A percentile compares a stretch with the other conserved stretches of the same genome.
Conservation (phyloP, 2,113 vertebrate species). For the Crotalus helleri region DNA sequence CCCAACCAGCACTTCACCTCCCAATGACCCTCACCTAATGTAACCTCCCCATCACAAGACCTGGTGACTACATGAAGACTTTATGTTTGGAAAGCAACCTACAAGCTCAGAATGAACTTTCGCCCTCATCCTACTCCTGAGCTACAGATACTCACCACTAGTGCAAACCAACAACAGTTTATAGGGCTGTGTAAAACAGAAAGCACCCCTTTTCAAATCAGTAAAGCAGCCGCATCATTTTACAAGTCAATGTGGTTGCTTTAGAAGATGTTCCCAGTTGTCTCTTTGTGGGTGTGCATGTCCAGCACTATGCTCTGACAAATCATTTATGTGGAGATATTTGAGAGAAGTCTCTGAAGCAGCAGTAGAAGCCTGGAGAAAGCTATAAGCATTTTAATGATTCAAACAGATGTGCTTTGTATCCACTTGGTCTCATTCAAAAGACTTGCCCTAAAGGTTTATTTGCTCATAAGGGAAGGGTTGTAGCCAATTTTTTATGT, state of each 20-base stretch:
- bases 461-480: not conserved
- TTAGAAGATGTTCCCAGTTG: not conserved
- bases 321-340: not conserved
- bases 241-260: not conserved
- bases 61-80: too few species aligned
- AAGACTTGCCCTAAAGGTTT: not conserved
- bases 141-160: too few species aligned
- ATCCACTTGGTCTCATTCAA: not conserved
- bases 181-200: not conserved
- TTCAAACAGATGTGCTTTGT: not conserved
- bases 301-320: not conserved
- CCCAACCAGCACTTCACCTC: too few species aligned
- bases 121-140: too few species aligned
- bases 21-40: too few species aligned
- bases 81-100: too few species aligned
- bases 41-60: too few species aligned
- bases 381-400: not conserved
- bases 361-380: not conserved
- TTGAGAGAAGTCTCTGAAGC: not conserved
- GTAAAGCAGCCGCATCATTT: not conserved
- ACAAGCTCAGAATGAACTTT: too few species aligned
- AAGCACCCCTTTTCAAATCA: not conserved
- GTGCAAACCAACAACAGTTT: not conserved
- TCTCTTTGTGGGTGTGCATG: not conserved
- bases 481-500: not conserved